These are phyloP conservation scores for Sinocyclocheilus maitianheensis DNA, from an alignment of 2,113 vertebrate species.

Conservation along the genomic window DNA sequence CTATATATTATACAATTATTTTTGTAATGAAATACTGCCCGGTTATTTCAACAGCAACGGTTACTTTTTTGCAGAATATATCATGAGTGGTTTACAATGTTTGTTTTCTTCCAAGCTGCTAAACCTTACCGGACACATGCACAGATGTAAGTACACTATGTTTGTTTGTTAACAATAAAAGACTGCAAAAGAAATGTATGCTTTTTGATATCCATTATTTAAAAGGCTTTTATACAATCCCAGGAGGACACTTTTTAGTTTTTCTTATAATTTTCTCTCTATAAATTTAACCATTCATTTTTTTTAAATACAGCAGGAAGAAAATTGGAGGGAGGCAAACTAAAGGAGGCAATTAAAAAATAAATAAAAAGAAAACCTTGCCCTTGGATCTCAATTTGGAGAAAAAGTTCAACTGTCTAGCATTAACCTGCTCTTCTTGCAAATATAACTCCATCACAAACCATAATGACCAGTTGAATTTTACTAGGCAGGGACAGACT, in stretches of 20 bases:
- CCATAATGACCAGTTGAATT: not conserved
- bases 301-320: too few relatives aligned
- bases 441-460: not conserved
- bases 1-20: constrained; percentile 3
- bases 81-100: constrained; percentile 51
- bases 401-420: too few relatives aligned
- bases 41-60: constrained; percentile 37
- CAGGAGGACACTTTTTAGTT: not conserved
- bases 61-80: constrained; percentile 35
- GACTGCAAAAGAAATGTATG: not conserved
- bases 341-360: too few relatives aligned
- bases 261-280: too few relatives aligned
- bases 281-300: too few relatives aligned
- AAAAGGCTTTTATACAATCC: not conserved
- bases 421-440: too few relatives aligned
- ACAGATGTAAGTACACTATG: constrained; percentile 46
- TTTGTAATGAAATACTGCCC: constrained; percentile 47
- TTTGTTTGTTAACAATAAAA: constrained; percentile 65
- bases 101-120: constrained; percentile 63
- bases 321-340: too few relatives aligned
- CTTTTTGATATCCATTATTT: not conserved
- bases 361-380: too few relatives aligned
- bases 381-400: too few relatives aligned
- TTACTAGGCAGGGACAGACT: not conserved
- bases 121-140: constrained; percentile 53